Evolutionary conservation across 2,113 vertebrate genomes (phyloP).

Genomic region (Hypocryptadius cinnamomeus): DNA sequence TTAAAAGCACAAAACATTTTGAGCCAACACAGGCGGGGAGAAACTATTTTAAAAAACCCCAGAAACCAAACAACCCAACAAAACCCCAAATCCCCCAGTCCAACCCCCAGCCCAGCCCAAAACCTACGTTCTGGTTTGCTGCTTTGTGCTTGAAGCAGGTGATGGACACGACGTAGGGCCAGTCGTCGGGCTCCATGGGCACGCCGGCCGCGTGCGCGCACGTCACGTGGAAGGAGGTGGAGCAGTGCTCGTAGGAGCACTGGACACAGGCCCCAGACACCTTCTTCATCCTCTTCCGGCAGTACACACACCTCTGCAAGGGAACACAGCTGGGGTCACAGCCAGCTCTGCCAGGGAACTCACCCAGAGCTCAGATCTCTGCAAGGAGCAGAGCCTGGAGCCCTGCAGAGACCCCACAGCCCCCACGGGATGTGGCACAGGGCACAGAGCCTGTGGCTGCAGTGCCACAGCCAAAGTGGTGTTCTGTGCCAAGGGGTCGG

Average conservation of each 20-base stretch:
- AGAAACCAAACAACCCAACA: background rate
- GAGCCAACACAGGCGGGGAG: accelerated
- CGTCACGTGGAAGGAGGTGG: constrained; percentile 96
- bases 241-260: constrained; percentile 88
- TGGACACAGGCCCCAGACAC: constrained; percentile 89
- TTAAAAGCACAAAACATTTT: background rate
- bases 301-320: constrained; percentile 89
- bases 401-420: background rate
- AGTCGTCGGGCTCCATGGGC: constrained; percentile 89
- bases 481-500: background rate
- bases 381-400: background rate
- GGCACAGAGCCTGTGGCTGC: accelerated
- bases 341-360: background rate
- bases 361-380: background rate
- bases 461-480: background rate
- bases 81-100: accelerated
- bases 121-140: constrained; percentile 60
- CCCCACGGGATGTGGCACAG: accelerated
- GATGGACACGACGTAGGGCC: constrained; percentile 93
- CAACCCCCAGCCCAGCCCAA: too few relatives aligned
- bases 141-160: constrained; percentile 89
- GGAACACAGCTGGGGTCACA: background rate
- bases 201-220: constrained; percentile 89
- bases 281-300: constrained; percentile 76
- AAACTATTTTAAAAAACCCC: background rate